A percentile compares a stretch with the other conserved stretches of the same genome.
Conservation (phyloP, 1,140 invertebrate species). For the Thaumetopoea pityocampa region DNA sequence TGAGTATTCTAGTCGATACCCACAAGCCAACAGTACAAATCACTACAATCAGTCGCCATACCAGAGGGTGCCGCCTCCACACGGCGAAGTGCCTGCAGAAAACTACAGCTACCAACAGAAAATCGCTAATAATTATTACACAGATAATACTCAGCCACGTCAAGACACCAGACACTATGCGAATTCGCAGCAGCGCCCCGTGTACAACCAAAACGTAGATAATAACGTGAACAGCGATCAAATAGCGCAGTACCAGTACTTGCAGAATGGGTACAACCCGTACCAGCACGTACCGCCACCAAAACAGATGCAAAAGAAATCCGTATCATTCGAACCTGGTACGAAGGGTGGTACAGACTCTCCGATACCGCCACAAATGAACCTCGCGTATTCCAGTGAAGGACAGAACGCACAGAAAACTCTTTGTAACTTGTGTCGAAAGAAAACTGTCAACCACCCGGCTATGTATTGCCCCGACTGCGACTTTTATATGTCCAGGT, state of each 20-base stretch:
- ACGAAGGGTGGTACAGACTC: constrained; percentile 79
- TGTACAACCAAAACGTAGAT: constrained; percentile 39
- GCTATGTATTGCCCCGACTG: constrained; percentile 91
- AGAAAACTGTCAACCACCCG: constrained; percentile 85
- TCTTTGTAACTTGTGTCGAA: constrained; percentile 89
- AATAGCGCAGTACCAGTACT: constrained; percentile 39
- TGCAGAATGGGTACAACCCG: constrained; percentile 73
- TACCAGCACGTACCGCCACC: constrained; percentile 76
- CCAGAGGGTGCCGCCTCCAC: constrained; percentile 76
- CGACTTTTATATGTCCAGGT: constrained; percentile 93
- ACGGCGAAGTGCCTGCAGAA: constrained; percentile 61
- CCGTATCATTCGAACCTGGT: constrained; percentile 81
- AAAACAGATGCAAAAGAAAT: constrained; percentile 78
- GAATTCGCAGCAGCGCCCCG: constrained; percentile 42
- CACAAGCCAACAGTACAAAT: constrained; percentile 51
- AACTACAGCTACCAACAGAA: constrained; percentile 64
- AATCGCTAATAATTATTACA: constrained; percentile 46
- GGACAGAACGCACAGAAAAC: constrained; percentile 50
- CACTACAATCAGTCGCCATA: constrained; percentile 71
- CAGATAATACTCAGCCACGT: constrained; percentile 40
- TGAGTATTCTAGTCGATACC: constrained; percentile 67
- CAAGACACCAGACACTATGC: constrained; percentile 46
- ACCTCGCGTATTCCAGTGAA: constrained; percentile 18
- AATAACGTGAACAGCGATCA: constrained; percentile 28
- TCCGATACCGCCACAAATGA: constrained; percentile 72